Base-by-base conservation (phyloP, 2,797 vertebrate genomes). In the Gymnopithys bicolor region DNA sequence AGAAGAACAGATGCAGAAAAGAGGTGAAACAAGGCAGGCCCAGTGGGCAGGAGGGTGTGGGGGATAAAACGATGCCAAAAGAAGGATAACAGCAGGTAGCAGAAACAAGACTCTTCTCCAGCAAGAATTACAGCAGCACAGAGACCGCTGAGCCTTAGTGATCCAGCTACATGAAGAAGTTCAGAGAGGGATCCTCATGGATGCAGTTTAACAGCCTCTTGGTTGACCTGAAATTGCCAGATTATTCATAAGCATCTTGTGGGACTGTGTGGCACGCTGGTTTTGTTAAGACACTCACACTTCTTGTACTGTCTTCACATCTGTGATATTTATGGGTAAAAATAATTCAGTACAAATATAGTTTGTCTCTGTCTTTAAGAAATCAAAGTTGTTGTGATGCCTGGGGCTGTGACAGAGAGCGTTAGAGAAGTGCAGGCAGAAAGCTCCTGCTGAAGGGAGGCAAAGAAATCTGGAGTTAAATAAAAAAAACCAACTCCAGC, bases 331-430 rank as follows among this genome's bases (percentile, higher is more conserved):
- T 82, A 7, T 15, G 69, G 49, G 62, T 66, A 87, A 94, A 94
- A 93, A 93, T 85, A 91, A 89, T 74, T n/a, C 90, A 78, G 52
- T 56, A 53, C 82, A 87, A 95, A 93, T 43, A 74, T 7, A 66
- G 76, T 93, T 84, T 77, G 67, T 43, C 25, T 91, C 67, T 91
- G 62, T 60, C 91, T 93, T 95, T 90, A 90, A 86, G 81, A 66
- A 95, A 93, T 63, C 56, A 77, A 93, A 88, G 90, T 78, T 68
- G 85, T 60, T 91, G 78, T 58, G 70, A 41, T 60, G 88, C 90
- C 89, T 41, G 70, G 41, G 81, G 91, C 81, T 71, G 78, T 49
- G 86, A 73, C n/a, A 73, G 81, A 51, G 74, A 59, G 52, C 23
- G 5, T 63, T 67, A 81, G 64, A 87, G 85, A 80, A 77, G 79